phyloP scores from a whole-genome alignment of 2,113 vertebrate genomes.

The Tragelaphus scriptus region DNA sequence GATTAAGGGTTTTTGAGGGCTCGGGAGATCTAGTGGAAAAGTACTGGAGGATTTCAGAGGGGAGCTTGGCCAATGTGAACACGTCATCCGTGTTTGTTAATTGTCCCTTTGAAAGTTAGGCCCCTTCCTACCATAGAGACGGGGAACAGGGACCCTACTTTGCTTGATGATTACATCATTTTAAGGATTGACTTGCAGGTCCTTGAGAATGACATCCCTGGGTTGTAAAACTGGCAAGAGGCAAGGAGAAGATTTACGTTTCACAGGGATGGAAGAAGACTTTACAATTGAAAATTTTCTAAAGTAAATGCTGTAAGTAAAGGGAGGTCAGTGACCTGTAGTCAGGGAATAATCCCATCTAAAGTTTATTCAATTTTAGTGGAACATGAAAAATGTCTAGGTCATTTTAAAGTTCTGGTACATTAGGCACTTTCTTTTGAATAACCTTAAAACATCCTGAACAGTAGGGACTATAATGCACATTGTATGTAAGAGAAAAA shows the following conservation, averaged over 20 bases:
- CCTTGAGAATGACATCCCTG: background rate
- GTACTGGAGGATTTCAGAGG: too few relatives aligned
- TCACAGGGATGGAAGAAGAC: background rate
- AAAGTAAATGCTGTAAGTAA: background rate
- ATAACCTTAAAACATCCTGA: background rate
- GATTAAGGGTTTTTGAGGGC: background rate
- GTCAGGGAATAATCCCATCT: background rate
- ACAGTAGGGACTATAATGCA: background rate
- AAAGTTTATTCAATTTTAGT: background rate
- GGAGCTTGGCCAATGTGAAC: background rate
- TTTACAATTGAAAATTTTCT: background rate
- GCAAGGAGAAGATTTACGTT: background rate
- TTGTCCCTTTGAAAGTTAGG: background rate
- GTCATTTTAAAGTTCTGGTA: background rate
- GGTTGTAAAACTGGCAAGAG: background rate
- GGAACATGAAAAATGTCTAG: background rate
- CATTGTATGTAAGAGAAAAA: background rate
- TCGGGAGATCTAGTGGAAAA: background rate
- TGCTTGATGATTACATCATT: background rate
- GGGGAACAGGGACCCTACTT: background rate
- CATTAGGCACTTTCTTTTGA: background rate
- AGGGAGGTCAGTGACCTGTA: too few relatives aligned
- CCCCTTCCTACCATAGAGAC: background rate
- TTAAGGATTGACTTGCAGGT: background rate
- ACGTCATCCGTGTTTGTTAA: background rate